Base-by-base conservation (phyloP, 2,797 vertebrate species). In the Sebastes wilsoni region DNA sequence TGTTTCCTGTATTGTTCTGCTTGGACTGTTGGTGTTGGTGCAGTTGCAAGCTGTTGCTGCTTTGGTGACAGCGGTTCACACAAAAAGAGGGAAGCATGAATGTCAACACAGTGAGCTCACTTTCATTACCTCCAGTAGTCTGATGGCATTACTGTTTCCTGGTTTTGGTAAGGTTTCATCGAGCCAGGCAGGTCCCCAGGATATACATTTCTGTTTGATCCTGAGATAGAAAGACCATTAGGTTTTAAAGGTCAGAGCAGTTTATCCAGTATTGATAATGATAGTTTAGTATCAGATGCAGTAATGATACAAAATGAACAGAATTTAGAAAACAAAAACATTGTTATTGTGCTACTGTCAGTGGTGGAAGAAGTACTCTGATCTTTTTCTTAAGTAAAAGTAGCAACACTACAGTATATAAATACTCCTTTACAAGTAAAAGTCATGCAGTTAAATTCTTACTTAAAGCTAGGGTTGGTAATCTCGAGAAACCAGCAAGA, bases 61-160 rank as follows among this genome's bases (percentile, higher is more conserved):
- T 82, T 78, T 80, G 22, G 5, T 58, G 23, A 66, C 56, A 79
- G 25, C 13, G 72, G n/a, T 25, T 60, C 30, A 20, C 54, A 16
- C 22, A 62, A 11, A 52, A 69, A 83, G 2, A 75, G 16, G 36
- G 22, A 87, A 59, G 54, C 20, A 2, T 64, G n/a, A 72, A 36
- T 23, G 30, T 73, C 55, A 72, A 25, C 36, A 36, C 12, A 46
- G n/a, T n/a, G 30, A 13, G 36, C 1, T 58, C 30, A 34, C 20
- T 74, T 64, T 59, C 2, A 13, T 96, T 96, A 99, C 98, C 98
- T 97, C 87, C 8, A 99, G 90, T 1, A 96, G 92, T 87, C 92
- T 96, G 65, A 96, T 93, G 75, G 93, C 96, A 2, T 75, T 89
- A 84, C 97, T 99, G 91, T 98, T 97, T 87, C 94, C 95, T 79